A percentile compares a stretch with the other conserved stretches of the same genome.
Evolutionary conservation across 2,888 invertebrate species (phyloP).

Genomic region (Pimpla rufipes): DNA sequence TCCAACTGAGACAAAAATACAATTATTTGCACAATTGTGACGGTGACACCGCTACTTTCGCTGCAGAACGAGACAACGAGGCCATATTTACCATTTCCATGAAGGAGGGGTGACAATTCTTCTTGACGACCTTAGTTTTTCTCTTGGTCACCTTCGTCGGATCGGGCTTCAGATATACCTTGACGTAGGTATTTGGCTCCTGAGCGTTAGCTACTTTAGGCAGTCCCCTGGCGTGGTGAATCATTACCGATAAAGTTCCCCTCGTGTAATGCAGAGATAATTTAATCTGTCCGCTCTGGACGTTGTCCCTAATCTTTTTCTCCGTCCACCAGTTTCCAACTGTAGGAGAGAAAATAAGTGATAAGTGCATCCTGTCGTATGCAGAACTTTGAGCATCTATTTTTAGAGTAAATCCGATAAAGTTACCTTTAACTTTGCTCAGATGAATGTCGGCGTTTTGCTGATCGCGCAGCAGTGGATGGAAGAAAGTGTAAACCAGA

Average conservation of each 20-base stretch:
- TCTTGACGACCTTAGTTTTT: conserved; percentile 97
- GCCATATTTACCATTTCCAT: conserved; percentile 94
- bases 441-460: conserved; percentile 94
- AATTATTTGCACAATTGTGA: neutral
- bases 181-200: conserved; percentile 96
- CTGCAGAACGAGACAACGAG: neutral
- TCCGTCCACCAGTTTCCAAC: conserved; percentile 85
- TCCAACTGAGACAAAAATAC: conserved; percentile 89
- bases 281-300: conserved; percentile 91
- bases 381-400: neutral
- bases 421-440: conserved; percentile 91
- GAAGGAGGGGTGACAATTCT: conserved; percentile 97
- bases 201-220: conserved; percentile 92
- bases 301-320: conserved; percentile 81
- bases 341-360: conserved; percentile 64
- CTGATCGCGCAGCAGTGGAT: conserved; percentile 97
- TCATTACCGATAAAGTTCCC: conserved; percentile 92
- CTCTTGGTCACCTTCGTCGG: conserved; percentile 96
- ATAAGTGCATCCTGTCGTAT: conserved; percentile 7
- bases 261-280: conserved; percentile 92
- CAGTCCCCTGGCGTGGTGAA: conserved; percentile 96
- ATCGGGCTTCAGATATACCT: conserved; percentile 97
- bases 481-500: conserved; percentile 99
- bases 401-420: neutral
- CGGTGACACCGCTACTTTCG: neutral